phyloP scores from a whole-genome alignment of 1,140 invertebrate genomes.

The Trissolcus basalis region DNA sequence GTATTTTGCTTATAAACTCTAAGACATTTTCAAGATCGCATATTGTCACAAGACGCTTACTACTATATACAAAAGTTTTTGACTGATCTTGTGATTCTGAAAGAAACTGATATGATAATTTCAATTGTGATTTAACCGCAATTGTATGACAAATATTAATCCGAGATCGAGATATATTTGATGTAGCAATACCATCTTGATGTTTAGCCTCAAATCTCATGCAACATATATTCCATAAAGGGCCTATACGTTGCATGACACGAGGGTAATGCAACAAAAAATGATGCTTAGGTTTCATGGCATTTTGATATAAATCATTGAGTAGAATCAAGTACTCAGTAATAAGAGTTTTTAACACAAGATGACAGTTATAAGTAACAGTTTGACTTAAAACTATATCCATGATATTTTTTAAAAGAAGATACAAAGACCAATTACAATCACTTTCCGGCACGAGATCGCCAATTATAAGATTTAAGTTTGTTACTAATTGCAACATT shows the following conservation, averaged over 20 bases:
- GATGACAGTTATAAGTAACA: slow-evolving; percentile 2
- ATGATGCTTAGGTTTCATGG: slow-evolving; percentile 11
- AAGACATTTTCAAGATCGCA: too few species aligned
- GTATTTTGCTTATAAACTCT: too few species aligned
- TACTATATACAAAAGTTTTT: background rate
- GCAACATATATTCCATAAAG: slow-evolving; percentile 1
- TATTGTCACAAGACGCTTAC: too few species aligned
- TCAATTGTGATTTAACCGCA: background rate
- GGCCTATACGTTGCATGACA: slow-evolving; percentile 4
- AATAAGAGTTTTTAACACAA: slow-evolving; percentile 11
- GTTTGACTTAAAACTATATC: slow-evolving; percentile 22
- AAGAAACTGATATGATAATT: background rate
- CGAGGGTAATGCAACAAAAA: slow-evolving; percentile 4
- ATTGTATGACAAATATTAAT: slow-evolving; percentile 2
- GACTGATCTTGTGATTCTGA: background rate
- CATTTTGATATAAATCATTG: background rate
- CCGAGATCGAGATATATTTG: background rate
- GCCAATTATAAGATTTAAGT: slow-evolving; percentile 34
- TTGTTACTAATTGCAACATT: slow-evolving; percentile 28
- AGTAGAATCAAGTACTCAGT: slow-evolving; percentile 18
- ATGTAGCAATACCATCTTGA: background rate
- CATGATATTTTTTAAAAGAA: slow-evolving; percentile 24
- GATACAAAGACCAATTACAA: slow-evolving; percentile 4
- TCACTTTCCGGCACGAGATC: slow-evolving; percentile 46
- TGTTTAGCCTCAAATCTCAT: slow-evolving; percentile 8